These are phyloP conservation scores for Charina bottae DNA, from an alignment of 2,113 vertebrate species.

Conservation along the genomic window DNA sequence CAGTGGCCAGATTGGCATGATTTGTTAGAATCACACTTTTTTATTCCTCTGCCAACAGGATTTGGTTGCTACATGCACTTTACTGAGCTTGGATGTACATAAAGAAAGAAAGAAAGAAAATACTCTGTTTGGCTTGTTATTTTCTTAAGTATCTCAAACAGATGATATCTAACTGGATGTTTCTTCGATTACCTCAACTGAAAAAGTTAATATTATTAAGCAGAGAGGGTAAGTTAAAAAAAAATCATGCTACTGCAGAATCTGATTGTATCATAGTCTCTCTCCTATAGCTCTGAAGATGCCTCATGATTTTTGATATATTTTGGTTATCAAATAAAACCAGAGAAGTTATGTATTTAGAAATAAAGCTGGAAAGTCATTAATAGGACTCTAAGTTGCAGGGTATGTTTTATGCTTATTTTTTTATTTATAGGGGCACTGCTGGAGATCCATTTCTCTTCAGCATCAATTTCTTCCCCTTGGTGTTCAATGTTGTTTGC, in stretches of 20 bases:
- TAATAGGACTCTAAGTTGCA: slow-evolving; percentile 45
- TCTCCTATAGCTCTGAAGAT: background rate
- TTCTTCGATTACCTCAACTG: background rate
- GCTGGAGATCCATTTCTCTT: slow-evolving; percentile 50
- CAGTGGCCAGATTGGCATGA: background rate
- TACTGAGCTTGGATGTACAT: background rate
- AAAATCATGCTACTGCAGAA: background rate
- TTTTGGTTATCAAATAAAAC: slow-evolving; percentile 23
- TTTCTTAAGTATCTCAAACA: background rate
- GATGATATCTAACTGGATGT: background rate
- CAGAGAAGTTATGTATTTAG: slow-evolving; percentile 16
- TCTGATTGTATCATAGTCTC: background rate
- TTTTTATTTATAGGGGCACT: slow-evolving; percentile 36
- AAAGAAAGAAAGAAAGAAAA: background rate
- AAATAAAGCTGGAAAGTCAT: slow-evolving; percentile 36
- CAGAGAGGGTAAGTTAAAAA: background rate
- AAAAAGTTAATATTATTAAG: background rate
- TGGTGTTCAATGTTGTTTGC: slow-evolving; percentile 18
- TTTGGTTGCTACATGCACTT: background rate
- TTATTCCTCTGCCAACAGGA: background rate
- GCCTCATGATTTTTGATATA: slow-evolving; percentile 9
- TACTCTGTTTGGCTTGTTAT: background rate
- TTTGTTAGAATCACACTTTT: background rate
- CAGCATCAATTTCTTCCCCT: slow-evolving; percentile 42
- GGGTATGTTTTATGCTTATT: slow-evolving; percentile 29